Evolutionary conservation across 1,140 invertebrate genomes (phyloP), one percentile per base, ranked within the genome.

Genomic region (Andrena cerasifolii): DNA sequence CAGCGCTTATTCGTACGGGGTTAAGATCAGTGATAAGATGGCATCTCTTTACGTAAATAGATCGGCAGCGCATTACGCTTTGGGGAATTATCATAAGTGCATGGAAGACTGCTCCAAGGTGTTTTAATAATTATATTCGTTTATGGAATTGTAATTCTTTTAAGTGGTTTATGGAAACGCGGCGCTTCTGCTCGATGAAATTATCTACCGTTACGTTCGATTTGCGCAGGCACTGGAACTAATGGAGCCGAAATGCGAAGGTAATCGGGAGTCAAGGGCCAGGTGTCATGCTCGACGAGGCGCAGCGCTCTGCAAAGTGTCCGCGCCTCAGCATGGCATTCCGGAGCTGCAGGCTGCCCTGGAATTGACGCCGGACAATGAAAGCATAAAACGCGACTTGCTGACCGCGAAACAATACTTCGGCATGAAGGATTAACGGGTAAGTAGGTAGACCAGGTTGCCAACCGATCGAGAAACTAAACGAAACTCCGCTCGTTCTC

Each of bases 1-100:
- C 12, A 97, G 96, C 89, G 97, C 96, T 18, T 97, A 96, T 85
- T 94, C 94, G 28, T 96, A 96, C 88, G 97, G 96, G 2, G 96
- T 98, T 33, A 95, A 95, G 83, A 91, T 97, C 1, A 95, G 95
- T 66, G 93, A 95, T 40, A 96, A 96, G 86, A 94, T 97, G 88
- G 94, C 95, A 7, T 95, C 95, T 68, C 92, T 98, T 4, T 97
- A 95, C 88, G 94, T 95, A 0, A 96, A 95, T 80, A 93, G 97
- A 90, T 95, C 96, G 6, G 95, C 95, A 43, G 95, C 96, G 28
- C 97, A 98, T 90, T 94, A 97, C 67, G 94, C 94, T 45, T 77
- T 96, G 16, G 94, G 94, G 68, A 97, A 97, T 92, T 95, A 96
- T 85, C 93, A 94, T 75, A 96, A 95, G 93, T 95, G 95, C 59